Base-by-base conservation (phyloP, 2,113 vertebrate species). In the Gallinago media region DNA sequence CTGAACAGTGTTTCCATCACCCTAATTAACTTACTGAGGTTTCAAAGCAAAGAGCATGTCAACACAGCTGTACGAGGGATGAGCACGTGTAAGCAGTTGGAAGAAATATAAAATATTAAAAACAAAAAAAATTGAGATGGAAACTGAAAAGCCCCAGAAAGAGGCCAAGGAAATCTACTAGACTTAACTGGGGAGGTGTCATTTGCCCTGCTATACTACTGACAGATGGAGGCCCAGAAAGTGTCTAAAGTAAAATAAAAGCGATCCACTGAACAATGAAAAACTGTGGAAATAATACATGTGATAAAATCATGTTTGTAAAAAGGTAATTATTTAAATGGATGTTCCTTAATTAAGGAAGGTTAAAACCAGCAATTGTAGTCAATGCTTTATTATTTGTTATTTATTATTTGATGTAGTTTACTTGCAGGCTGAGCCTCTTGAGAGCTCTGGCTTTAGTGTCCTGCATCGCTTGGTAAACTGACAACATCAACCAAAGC, bases 1-100 rank as follows among this genome's bases (percentile, higher is more conserved):
- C 59, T 96, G 68, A 74, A 87, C 89, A 96, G 86, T 93, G 89
- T 94, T 98, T 97, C 87, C 87, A 89, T 92, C 83, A 77, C 52
- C 47, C 89, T 91, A 89, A 94, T 97, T 97, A 97, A 97, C 88
- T 97, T 97, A 94, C 78, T 96, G 92, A 97, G 94, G 93, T 97
- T 96, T 97, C 95, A 97, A 97, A 97, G 92, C 89, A 95, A 94
- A 93, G 92, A 97, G 50, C 84, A 85, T 94, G 94, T 95, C 91
- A 88, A 90, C 93, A 95, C 66, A 96, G 96, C 95, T 98, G 91
- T 95, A 91, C 6, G 34, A 95, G 72, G 75, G 62, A 93, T 95
- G 58, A 94, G 85, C 94, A 94, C 3, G 13, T 54, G 55, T 93
- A 95, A 97, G 83, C 61, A 91, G 92, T 55, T 68, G 67, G 89